Evolutionary conservation across 2,797 vertebrate genomes (phyloP), one percentile per base, ranked within the genome.

Genomic region (Serranus cabrilla): DNA sequence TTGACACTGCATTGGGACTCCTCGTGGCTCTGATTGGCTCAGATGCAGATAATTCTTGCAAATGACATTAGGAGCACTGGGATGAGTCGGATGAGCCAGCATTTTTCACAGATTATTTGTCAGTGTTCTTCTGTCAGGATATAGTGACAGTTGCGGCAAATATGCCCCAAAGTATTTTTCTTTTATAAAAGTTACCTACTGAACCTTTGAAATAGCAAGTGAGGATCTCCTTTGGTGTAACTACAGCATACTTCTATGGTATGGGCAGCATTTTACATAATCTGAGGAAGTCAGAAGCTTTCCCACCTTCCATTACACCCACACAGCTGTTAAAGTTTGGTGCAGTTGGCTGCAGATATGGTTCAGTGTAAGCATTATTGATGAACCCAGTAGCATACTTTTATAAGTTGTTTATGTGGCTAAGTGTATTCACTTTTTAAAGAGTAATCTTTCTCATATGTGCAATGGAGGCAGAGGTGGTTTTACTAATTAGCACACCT

Each of bases 401-500:
- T 5, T 43, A 25, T 23, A 42, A 50, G 12, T 7, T 55, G 57
- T 2, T 56, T 34, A 45, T 2, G 37, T 58, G 13, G 21, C 45
- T 17, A 39, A 31, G 42, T 21, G 34, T 34, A 34, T 9, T 40
- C n/a, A 1, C 25, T 20, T 46, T 43, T 54, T 5, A 34, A 71
- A 10, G 59, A 16, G 43, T 23, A 31, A 0, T 23, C 13, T 43
- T 13, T 40, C 14, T n/a, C 16, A 39, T 14, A 3, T 67, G 43
- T 49, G 34, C 42, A 11, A 23, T 59, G 42, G 58, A 65, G 34
- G 62, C 27, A 6, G 40, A 37, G 39, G 59, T 40, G 40, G 65
- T 63, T 49, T 52, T 47, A 62, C 63, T 80, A 78, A 89, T 88
- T 75, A 80, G 71, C 59, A 40, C 71, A 76, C 25, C 56, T 65